Conservation (phyloP, 2,113 vertebrate species). For the Elanoides forficatus region DNA sequence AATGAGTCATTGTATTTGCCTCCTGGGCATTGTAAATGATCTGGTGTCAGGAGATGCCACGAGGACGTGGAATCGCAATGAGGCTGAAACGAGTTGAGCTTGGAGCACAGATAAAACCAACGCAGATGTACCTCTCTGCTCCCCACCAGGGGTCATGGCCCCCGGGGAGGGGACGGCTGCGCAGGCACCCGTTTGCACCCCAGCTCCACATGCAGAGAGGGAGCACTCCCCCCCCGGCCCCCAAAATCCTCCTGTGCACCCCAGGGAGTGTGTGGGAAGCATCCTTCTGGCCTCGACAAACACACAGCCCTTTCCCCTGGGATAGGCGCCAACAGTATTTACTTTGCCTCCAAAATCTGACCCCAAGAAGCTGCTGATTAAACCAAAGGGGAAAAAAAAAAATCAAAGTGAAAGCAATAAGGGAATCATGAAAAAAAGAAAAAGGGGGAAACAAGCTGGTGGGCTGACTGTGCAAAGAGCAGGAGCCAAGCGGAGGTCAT, state of each 20-base stretch:
- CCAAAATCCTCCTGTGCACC: neutral
- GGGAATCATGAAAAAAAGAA: neutral
- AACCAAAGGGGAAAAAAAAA: neutral
- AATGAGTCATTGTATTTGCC: constrained; percentile 72
- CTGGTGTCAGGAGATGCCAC: constrained; percentile 57
- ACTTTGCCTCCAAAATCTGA: neutral
- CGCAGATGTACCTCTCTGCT: neutral
- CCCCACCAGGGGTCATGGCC: neutral
- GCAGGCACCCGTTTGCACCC: accelerated
- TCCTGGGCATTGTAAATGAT: constrained; percentile 69
- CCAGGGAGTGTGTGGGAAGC: neutral
- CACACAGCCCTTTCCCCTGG: neutral
- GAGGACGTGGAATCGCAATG: constrained; percentile 58
- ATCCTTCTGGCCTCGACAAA: neutral
- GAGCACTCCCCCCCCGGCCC: accelerated
- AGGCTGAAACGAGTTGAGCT: constrained; percentile 7
- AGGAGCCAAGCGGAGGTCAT: neutral
- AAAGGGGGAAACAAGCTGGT: neutral
- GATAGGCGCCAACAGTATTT: neutral
- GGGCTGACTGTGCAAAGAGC: neutral
- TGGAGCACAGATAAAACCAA: neutral
- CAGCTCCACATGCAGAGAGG: neutral
- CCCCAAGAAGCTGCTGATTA: neutral
- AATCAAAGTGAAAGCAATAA: neutral
- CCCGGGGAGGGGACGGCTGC: accelerated